Evolutionary conservation across 2,797 vertebrate species (phyloP), one percentile per base, ranked within the genome.

Genomic region (Tympanoctomys barrerae): DNA sequence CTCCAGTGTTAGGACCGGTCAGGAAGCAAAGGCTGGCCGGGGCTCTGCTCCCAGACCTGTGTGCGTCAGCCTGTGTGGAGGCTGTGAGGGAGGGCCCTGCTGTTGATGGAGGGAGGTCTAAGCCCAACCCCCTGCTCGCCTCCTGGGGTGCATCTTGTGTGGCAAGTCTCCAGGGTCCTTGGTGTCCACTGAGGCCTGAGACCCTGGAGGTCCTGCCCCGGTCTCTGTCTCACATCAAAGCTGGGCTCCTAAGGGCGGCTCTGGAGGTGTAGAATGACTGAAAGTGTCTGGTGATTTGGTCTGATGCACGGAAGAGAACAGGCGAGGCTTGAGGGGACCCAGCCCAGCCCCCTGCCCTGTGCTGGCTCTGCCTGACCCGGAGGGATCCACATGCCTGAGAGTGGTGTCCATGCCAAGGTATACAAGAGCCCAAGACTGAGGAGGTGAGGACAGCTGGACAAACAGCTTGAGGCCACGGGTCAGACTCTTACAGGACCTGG

Each of bases 381-480:
- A 57, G 89, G 96, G 94, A 61, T 94, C 82, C 94, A 91, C 90
- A 97, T 96, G 95, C 79, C 86, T 98, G 95, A 97, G 66, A 94
- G 68, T 87, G 88, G 90, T 96, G 75, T 96, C 82, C 33, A 84
- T 39, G 96, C 96, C 96, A 97, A 96, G 90, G 82, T 87, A 97
- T 83, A 97, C 95, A 96, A 90, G 70, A 95, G 90, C 86, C 52
- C 42, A 81, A 80, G 93, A 87, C 94, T 77, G 96, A 84, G 92
- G 93, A 52, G 94, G 85, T 7, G 57, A 90, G n/a, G 46, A 95
- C 97, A 98, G 97, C 97, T 98, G 97, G 95, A 97, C 78, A 98
- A 98, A 97, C 89, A 97, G 79, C 77, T 78, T 80, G 66, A 62
- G 52, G 64, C 28, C 39, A 83, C 19, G 79, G 93, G 89, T 86